A percentile compares a stretch with the other conserved stretches of the same genome.
Conservation (phyloP, 2,113 vertebrate species). For the Colossoma macropomum region DNA sequence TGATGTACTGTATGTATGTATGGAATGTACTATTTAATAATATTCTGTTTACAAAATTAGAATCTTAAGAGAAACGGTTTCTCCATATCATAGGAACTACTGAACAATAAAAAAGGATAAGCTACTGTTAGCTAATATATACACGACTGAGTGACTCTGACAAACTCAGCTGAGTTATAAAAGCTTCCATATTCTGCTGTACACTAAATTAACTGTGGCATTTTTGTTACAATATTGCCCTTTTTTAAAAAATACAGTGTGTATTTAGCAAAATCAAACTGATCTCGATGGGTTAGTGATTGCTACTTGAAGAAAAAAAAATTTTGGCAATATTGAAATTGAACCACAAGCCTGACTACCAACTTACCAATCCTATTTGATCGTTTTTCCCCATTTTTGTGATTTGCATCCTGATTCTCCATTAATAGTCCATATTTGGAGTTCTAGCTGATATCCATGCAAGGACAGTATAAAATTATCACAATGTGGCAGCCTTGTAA, state of each 20-base stretch:
- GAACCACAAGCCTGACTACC: not conserved
- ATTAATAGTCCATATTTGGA: not conserved
- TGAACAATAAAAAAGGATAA: not conserved
- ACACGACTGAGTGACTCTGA: not conserved
- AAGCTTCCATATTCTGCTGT: not conserved
- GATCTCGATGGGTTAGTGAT: too few species aligned
- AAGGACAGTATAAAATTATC: not conserved
- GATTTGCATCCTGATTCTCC: not conserved
- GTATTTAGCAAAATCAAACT: too few species aligned
- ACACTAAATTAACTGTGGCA: not conserved
- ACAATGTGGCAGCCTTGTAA: not conserved
- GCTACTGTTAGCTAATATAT: constrained; percentile 13
- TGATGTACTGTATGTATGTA: constrained; percentile 38
- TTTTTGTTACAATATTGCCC: not conserved
- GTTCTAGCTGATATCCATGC: not conserved
- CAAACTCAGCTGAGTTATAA: not conserved
- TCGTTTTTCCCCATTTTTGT: too few species aligned
- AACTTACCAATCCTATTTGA: too few species aligned
- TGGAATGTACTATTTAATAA: constrained; percentile 37
- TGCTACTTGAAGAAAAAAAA: not conserved
- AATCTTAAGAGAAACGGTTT: constrained; percentile 2
- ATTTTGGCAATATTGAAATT: not conserved
- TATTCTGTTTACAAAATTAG: constrained; percentile 47
- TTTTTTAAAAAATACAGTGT: not conserved
- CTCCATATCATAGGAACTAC: not conserved